These are phyloP conservation scores for Dynastes hyllus DNA, from an alignment of 2,888 invertebrate genomes.

Conservation along the genomic window DNA sequence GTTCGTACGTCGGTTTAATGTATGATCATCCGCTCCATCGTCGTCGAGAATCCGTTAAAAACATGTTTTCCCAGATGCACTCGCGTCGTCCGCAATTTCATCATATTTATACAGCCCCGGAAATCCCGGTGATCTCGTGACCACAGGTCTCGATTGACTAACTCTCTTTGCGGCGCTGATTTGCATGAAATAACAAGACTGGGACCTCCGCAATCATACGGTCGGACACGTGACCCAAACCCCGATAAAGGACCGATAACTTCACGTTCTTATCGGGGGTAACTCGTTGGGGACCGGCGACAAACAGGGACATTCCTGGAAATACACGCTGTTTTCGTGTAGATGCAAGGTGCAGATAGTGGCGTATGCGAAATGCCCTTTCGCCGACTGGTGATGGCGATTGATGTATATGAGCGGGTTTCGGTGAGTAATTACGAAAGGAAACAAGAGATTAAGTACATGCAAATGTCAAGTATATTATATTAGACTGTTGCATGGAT, in stretches of 20 bases:
- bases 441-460: background rate
- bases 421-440: constrained; percentile 19
- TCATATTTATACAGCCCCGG: constrained; percentile 43
- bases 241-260: constrained; percentile 63
- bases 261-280: constrained; percentile 42
- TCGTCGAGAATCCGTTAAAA: constrained; percentile 37
- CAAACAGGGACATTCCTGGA: constrained; percentile 58
- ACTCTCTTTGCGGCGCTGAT: constrained; percentile 60
- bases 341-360: constrained; percentile 58
- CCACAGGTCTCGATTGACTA: constrained; percentile 60
- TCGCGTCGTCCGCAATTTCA: constrained; percentile 36
- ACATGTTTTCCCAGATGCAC: constrained; percentile 42
- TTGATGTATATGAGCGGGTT: constrained; percentile 13
- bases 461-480: constrained; percentile 15
- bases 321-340: constrained; percentile 58
- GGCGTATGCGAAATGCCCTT: constrained; percentile 57
- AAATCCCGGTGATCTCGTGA: constrained; percentile 54
- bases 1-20: constrained; percentile 31
- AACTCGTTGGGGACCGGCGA: background rate
- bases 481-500: too few relatives aligned
- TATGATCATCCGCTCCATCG: constrained; percentile 9
- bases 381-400: background rate
- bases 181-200: constrained; percentile 67
- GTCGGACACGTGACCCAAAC: constrained; percentile 62
- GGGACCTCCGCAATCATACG: constrained; percentile 61